Evolutionary conservation across 1,140 invertebrate genomes (phyloP), one percentile per base, ranked within the genome.

Genomic region (Formica selysi): DNA sequence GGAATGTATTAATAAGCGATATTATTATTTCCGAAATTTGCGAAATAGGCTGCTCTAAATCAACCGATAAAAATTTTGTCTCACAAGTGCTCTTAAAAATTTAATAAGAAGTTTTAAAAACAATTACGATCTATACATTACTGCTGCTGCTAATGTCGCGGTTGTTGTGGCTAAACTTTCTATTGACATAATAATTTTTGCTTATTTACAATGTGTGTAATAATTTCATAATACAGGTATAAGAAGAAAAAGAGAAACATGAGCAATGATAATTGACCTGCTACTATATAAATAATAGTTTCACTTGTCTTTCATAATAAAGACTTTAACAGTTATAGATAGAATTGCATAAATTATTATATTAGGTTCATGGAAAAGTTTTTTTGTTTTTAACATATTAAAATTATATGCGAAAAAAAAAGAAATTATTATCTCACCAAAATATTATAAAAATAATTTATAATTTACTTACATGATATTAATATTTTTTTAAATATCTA

Each of bases 141-240:
- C 13, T 26, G 8, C 7, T 16, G 2, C 3, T 70, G 7, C 13
- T 22, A 26, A 22, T 41, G 4, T 41, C n/a, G 54, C 7, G 19
- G n/a, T 11, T 59, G 10, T 3, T n/a, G n/a, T 41, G 8, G 51
- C 64, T 51, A 38, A 85, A 91, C 92, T 93, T 93, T 93, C 93
- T 93, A 93, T 94, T 91, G 88, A 87, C 87, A 88, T 78, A 91
- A 91, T 83, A 88, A 62, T 92, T 92, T 91, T 91, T 32, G 19
- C 11, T 87, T 89, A 48, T 68, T 78, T 76, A 76, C 51, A 65
- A 57, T 62, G 16, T 38, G 8, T 57, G n/a, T 41, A 87, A 76
- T 61, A 86, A 88, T 91, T 92, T 91, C 73, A 65, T 85, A 89
- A 90, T 87, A 48, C 41, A 22, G 13, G 10, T 87, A 48, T 41